Evolutionary conservation across 2,113 vertebrate genomes (phyloP).

Genomic region (Sterna hirundo): DNA sequence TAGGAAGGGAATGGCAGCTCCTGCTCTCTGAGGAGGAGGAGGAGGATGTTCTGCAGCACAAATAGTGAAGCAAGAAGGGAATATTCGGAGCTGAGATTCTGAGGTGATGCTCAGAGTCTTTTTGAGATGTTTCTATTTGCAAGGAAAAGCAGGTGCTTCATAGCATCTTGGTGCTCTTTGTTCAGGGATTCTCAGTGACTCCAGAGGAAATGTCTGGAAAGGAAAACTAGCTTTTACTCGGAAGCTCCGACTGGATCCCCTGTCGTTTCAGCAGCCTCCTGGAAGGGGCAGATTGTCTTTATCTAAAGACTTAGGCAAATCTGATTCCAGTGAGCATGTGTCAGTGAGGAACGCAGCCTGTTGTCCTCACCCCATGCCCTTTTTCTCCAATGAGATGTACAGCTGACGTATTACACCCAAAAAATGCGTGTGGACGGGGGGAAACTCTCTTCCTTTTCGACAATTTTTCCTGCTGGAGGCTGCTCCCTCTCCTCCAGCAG

Average conservation of each 20-base stretch:
- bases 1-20: background rate
- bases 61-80: background rate
- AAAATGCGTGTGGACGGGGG: no score
- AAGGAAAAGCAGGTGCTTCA: background rate
- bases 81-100: rapidly evolving
- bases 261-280: background rate
- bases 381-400: background rate
- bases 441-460: background rate
- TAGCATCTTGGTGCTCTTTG: background rate
- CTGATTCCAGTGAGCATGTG: rapidly evolving
- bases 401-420: background rate
- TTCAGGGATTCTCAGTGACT: background rate
- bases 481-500: background rate
- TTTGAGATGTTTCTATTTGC: background rate
- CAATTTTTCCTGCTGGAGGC: no score
- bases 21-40: background rate
- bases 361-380: background rate
- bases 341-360: background rate
- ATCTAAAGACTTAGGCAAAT: background rate
- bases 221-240: background rate
- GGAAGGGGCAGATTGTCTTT: background rate
- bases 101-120: background rate
- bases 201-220: background rate
- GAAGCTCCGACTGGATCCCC: background rate
- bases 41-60: background rate